A percentile compares a stretch with the other conserved stretches of the same genome.
phyloP scores from a whole-genome alignment of 2,888 invertebrate genomes.

The Lucinisca nassula region DNA sequence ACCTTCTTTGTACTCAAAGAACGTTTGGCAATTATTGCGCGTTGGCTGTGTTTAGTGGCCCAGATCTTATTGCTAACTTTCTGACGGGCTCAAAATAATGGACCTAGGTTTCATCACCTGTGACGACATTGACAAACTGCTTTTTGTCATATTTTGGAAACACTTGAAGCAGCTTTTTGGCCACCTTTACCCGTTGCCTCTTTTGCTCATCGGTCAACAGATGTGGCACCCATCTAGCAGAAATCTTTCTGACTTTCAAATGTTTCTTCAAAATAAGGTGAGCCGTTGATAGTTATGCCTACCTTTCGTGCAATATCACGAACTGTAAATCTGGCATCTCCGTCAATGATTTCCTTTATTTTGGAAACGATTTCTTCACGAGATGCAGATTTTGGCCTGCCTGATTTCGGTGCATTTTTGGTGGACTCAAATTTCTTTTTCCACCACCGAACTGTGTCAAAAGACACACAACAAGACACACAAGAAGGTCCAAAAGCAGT shows the following conservation, averaged over 20 bases:
- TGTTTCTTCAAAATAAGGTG: constrained; percentile 4
- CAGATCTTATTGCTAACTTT: constrained; percentile 1
- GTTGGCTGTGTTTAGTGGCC: not conserved
- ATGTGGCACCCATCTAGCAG: constrained; percentile 4
- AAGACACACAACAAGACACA: too few species aligned
- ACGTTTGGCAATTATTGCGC: constrained; percentile 3
- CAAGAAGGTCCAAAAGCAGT: not conserved
- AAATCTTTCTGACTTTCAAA: not conserved
- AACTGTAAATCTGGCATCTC: not conserved
- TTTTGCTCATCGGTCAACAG: constrained; percentile 4
- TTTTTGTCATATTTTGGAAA: constrained; percentile 5
- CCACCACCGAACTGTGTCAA: not conserved
- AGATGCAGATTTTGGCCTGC: not conserved
- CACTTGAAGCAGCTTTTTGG: not conserved
- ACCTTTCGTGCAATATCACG: not conserved
- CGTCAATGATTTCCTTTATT: not conserved
- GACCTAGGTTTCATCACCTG: constrained; percentile 16
- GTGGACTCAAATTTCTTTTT: not conserved
- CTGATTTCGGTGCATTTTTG: not conserved
- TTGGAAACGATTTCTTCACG: not conserved
- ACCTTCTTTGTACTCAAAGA: not conserved
- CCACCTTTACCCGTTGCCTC: not conserved
- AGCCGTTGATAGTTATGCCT: not conserved
- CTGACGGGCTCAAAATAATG: not conserved
- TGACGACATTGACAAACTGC: constrained; percentile 3